Evolutionary conservation across 2,113 vertebrate species (phyloP).

Genomic region (Callaeas wilsoni): DNA sequence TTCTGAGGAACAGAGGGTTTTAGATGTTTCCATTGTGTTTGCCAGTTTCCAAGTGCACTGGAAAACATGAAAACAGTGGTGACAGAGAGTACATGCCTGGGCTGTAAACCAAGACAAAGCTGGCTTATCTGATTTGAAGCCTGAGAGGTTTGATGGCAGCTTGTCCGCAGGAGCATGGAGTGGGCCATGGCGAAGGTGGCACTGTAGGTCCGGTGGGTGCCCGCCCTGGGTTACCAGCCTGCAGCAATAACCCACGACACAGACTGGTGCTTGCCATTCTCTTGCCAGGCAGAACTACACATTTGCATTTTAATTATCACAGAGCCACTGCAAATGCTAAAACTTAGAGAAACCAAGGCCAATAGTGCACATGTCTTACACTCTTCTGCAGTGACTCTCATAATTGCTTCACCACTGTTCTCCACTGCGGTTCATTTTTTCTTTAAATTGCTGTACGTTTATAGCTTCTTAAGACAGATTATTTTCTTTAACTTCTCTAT

Average conservation of each 20-base stretch:
- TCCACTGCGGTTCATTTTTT: not conserved
- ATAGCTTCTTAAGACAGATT: not conserved
- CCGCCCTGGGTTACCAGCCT: not conserved
- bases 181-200: not conserved
- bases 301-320: not conserved
- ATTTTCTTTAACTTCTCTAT: not conserved
- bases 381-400: not conserved
- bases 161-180: rapidly evolving
- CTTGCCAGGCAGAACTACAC: not conserved
- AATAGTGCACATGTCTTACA: not conserved
- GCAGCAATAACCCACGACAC: not conserved
- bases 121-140: not conserved
- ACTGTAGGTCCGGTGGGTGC: not conserved
- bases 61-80: not conserved
- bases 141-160: not conserved
- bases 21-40: not conserved
- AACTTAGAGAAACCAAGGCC: not conserved
- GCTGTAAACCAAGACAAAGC: not conserved
- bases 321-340: not conserved
- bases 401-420: not conserved
- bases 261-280: not conserved
- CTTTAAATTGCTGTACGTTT: not conserved
- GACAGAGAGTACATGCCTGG: not conserved
- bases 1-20: not conserved
- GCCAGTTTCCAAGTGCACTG: not conserved